Percentiles rank a stretch among this genome's conserved stretches.
These are phyloP conservation scores for Malthinus seriepunctatus DNA, from an alignment of 2,888 invertebrate species.

Conservation along the genomic window DNA sequence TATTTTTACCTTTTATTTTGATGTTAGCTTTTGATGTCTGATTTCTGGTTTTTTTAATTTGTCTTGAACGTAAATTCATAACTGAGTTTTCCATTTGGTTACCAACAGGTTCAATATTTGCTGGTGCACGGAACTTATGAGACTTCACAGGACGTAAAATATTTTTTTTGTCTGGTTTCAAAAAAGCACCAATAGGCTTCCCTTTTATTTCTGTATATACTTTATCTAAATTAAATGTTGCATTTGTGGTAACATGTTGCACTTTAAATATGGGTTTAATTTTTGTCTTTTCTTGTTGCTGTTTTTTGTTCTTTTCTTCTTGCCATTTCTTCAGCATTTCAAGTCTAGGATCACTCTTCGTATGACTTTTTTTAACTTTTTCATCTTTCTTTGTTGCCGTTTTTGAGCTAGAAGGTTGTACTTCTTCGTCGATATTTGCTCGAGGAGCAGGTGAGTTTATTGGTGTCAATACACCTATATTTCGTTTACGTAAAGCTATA, in stretches of 20 bases:
- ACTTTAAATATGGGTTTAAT: conserved; percentile 48
- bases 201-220: conserved; percentile 43
- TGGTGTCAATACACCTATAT: neutral
- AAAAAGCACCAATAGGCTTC: conserved; percentile 26
- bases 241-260: conserved; percentile 32
- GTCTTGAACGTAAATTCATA: too few species aligned
- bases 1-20: too few species aligned
- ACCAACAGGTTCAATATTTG: conserved; percentile 42
- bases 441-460: neutral
- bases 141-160: conserved; percentile 58
- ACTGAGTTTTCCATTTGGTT: too few species aligned
- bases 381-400: neutral
- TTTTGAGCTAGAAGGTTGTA: neutral
- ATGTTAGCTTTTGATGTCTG: too few species aligned
- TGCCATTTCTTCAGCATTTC: conserved; percentile 45
- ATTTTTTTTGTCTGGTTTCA: neutral
- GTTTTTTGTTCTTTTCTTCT: conserved; percentile 38
- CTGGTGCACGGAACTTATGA: conserved; percentile 59
- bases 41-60: too few species aligned
- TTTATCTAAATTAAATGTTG: conserved; percentile 36
- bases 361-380: neutral
- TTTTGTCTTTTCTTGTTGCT: conserved; percentile 31
- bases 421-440: neutral
- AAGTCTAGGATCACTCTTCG: conserved; percentile 24
- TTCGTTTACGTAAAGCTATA: neutral